Base-by-base conservation (phyloP, 2,888 invertebrate species). In the Neelides folsomi region DNA sequence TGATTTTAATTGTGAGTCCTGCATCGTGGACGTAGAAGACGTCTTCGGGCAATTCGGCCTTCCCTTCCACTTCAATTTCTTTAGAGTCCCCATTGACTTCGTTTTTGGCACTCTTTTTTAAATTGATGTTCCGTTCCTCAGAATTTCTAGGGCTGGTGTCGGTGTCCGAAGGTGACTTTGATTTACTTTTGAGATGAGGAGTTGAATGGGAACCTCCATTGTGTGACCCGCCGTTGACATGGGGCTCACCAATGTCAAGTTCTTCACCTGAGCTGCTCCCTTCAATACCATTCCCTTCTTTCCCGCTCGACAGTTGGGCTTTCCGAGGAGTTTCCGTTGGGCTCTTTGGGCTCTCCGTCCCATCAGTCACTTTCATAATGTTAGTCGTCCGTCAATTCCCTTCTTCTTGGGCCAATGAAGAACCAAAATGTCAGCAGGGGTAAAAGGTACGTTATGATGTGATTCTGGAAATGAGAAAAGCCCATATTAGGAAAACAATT, bases 1-100 rank as follows among this genome's bases (percentile, higher is more conserved):
- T 79, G 66, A 95, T 89, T 73, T 90, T 88, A n/a, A 95, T 86
- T 49, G 85, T 87, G 68, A 92, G 89, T 46, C 90, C 89, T 75
- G 85, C 77, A 68, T 93, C 92, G 69, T 90, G 90, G 66, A 90
- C 82, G 65, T 86, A 85, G 56, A 89, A 85, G 49, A 89, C 83
- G 72, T 86, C 84, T 54, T 83, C 81, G 62, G 83, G 82, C 20
- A 68, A 67, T 47, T 67, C 68, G n/a, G 57, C 44, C 51, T 67
- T 67, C 56, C 75, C 75, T 64, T 78, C 62, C 2, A 8, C 35
- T 7, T 12, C n/a, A 3, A 7, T 45, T 19, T 18, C 51, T 44
- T 39, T 4, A 6, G n/a, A 16, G 27, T 27, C 27, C 27, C 27
- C 27, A 7, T 27, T 27, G 27, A 27, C 4, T 27, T 27, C 27